Evolutionary conservation across 1,140 invertebrate genomes (phyloP), one percentile per base, ranked within the genome.

Genomic region (Bombus picipes): DNA sequence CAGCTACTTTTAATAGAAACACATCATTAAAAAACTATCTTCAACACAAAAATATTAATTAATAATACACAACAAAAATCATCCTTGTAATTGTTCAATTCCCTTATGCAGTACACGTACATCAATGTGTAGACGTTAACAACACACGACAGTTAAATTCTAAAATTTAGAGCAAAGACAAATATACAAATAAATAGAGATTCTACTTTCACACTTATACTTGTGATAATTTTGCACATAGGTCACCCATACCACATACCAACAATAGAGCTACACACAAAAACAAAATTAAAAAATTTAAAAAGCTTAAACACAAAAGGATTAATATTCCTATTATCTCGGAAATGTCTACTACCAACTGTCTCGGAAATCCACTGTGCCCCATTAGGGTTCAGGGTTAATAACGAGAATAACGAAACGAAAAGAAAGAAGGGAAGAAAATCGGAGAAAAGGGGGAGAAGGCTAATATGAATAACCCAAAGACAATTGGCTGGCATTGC

Each of bases 401-500:
- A 83, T 87, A 62, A 13, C 18, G 28, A 86, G 32, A 65, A 73
- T 28, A 32, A 81, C 13, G 15, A 2, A 53, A 18, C 18, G 59
- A 57, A 66, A 73, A 57, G 77, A 37, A 57, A 57, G 10, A 18
- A 3, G 22, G 41, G 0, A 43, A 47, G 37, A 71, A 72, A 43
- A 72, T 39, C 10, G 3, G 22, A 13, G 15, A 12, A 34, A 68
- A n/a, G 32, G 25, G n/a, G 6, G 5, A 9, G 1, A 25, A 34
- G 6, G 22, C 22, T 12, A 76, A 87, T 88, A 92, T 86, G 88
- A 90, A 90, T 91, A 87, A 87, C 53, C 62, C 47, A 71, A 84
- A 72, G 72, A 91, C 89, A 88, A 91, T 86, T 90, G 85, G 79
- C 57, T 62, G 28, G 28, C 34, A 34, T 72, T 39, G 73, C 74